phyloP scores from a whole-genome alignment of 2,113 vertebrate species.

The Vidua macroura region DNA sequence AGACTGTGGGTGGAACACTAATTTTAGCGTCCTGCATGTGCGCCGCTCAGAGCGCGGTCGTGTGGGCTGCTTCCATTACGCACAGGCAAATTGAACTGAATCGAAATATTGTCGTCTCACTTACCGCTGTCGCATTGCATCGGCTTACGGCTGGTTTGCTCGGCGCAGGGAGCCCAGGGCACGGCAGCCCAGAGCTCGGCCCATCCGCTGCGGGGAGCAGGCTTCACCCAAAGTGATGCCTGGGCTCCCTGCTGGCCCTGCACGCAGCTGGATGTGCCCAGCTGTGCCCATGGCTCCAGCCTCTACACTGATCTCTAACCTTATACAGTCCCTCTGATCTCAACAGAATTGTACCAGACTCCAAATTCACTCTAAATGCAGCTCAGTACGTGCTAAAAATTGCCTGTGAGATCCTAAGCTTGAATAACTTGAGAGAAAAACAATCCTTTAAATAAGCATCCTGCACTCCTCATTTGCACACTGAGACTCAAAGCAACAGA shows the following conservation, averaged over 20 bases:
- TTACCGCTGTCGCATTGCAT: conserved; percentile 2
- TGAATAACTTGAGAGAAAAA: not conserved
- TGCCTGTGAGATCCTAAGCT: not conserved
- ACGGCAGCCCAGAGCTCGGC: not conserved
- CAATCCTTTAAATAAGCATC: not conserved
- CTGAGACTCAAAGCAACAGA: not conserved
- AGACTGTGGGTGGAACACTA: conserved; percentile 14
- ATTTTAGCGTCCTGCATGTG: not conserved
- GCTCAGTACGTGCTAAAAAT: not conserved
- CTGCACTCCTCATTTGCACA: not conserved
- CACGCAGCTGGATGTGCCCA: not conserved
- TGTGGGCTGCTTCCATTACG: conserved; percentile 57
- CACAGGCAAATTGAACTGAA: conserved; percentile 40
- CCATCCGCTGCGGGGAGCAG: not conserved
- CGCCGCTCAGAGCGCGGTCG: not conserved
- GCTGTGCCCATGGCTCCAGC: not conserved
- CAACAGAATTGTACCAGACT: not conserved
- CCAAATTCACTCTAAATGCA: not conserved
- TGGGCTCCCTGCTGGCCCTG: not conserved
- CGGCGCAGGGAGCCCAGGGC: not conserved
- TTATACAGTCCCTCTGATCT: not conserved
- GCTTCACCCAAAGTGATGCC: not conserved
- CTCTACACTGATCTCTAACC: not conserved
- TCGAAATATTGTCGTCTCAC: conserved; percentile 39
- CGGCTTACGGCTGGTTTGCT: not conserved